phyloP scores from a whole-genome alignment of 2,797 vertebrate species.

The Linurgus olivaceus region DNA sequence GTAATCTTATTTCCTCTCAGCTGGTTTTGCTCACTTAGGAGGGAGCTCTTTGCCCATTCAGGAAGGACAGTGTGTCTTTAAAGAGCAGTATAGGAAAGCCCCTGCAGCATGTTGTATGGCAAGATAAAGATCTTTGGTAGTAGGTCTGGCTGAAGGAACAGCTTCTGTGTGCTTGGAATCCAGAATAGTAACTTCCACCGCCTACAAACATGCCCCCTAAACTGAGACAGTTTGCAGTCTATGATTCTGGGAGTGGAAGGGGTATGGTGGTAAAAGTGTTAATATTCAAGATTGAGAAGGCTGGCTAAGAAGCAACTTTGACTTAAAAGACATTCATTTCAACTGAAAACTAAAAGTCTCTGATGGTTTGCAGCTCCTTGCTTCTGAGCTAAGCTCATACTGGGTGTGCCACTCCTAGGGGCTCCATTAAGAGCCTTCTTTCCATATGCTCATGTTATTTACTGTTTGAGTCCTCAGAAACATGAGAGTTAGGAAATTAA shows the following conservation, averaged over 20 bases:
- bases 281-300: background rate
- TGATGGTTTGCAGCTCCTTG: background rate
- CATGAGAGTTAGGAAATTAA: fast-evolving
- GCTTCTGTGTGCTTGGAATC: background rate
- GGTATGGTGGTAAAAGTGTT: background rate
- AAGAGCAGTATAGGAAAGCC: background rate
- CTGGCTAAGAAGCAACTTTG: background rate
- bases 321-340: background rate
- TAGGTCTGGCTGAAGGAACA: background rate
- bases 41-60: background rate
- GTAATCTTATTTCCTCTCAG: background rate
- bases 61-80: background rate
- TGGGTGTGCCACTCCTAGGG: background rate
- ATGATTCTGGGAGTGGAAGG: background rate
- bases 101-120: background rate
- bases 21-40: background rate
- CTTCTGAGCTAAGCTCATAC: background rate
- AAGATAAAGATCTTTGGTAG: background rate
- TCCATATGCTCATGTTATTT: background rate
- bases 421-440: background rate
- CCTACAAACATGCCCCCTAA: background rate
- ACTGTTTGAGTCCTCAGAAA: background rate
- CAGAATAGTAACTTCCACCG: background rate
- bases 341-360: background rate
- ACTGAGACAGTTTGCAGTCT: background rate